Percentiles rank a stretch among this genome's conserved stretches.
phyloP scores from a whole-genome alignment of 2,113 vertebrate genomes.

The Piliocolobus tephrosceles region DNA sequence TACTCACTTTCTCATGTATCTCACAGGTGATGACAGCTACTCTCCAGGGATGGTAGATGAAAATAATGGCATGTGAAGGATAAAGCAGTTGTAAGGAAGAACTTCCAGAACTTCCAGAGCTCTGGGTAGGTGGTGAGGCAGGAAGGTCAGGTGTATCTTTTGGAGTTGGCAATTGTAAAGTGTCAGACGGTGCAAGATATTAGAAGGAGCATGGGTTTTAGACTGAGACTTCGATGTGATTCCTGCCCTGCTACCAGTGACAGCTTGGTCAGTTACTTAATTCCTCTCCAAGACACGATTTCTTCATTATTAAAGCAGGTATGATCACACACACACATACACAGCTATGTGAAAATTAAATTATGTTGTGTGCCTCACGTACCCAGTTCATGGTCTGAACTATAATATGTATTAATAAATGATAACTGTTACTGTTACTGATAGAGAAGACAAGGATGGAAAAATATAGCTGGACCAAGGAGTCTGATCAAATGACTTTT shows the following conservation, averaged over 20 bases:
- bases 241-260: background rate
- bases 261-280: background rate
- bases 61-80: background rate
- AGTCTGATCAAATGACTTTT: background rate
- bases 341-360: background rate
- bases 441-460: background rate
- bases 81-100: background rate
- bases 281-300: background rate
- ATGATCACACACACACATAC: background rate
- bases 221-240: background rate
- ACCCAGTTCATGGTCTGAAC: background rate
- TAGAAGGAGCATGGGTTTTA: background rate
- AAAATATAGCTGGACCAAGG: background rate
- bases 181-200: too few relatives aligned
- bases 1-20: rapidly evolving
- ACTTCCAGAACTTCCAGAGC: background rate
- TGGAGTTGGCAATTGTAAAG: too few relatives aligned
- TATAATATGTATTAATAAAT: background rate
- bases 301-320: background rate
- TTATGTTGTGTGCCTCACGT: rapidly evolving
- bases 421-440: background rate
- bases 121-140: background rate
- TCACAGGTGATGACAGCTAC: background rate
- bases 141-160: background rate
- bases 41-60: rapidly evolving